Evolutionary conservation across 1,140 invertebrate genomes (phyloP).

Genomic region (Rhopalosiphum padi): DNA sequence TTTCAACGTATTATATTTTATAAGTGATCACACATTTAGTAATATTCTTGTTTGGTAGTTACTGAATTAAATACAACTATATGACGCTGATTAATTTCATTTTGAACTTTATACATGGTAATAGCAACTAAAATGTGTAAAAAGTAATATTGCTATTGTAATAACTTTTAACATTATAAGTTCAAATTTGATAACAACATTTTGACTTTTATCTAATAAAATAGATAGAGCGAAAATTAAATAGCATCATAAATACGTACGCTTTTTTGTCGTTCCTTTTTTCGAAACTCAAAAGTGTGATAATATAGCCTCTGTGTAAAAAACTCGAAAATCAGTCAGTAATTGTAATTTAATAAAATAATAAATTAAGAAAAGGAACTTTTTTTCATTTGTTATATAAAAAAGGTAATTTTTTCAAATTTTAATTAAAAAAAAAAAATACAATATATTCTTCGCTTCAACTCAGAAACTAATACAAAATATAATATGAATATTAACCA

Average conservation of each 20-base stretch:
- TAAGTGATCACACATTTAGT: neutral
- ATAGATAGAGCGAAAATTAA: neutral
- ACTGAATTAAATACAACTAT: neutral
- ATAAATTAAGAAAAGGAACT: no score
- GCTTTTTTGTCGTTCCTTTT: neutral
- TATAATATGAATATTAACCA: no score
- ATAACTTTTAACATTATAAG: neutral
- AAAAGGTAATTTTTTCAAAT: no score
- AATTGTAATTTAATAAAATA: neutral
- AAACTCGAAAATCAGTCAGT: neutral
- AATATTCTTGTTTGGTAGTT: neutral
- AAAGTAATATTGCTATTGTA: neutral
- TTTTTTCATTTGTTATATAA: no score
- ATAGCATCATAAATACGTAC: neutral
- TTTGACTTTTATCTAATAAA: neutral
- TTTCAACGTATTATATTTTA: neutral
- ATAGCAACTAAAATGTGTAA: no score
- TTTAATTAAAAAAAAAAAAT: no score
- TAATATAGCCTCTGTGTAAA: neutral
- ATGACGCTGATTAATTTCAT: neutral
- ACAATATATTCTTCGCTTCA: no score
- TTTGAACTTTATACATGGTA: no score
- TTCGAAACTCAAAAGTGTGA: neutral
- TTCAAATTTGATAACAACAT: neutral
- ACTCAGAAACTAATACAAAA: no score